These are phyloP conservation scores for Osmerus mordax DNA, from an alignment of 2,113 vertebrate species.

Conservation along the genomic window DNA sequence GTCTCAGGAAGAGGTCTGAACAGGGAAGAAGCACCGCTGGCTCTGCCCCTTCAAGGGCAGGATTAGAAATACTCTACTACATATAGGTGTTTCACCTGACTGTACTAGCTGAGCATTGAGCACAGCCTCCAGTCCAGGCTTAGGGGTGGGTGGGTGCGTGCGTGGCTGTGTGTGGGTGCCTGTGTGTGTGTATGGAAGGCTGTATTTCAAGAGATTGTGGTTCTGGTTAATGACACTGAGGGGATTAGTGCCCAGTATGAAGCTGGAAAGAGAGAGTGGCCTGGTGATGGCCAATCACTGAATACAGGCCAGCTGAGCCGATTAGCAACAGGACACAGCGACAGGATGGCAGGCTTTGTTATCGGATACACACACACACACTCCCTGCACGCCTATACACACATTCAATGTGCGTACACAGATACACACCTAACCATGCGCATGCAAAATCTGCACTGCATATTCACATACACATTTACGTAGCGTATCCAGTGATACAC, in stretches of 20 bases:
- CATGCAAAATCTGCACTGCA: slow-evolving; percentile 3
- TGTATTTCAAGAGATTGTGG: slow-evolving; percentile 56
- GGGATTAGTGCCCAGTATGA: slow-evolving; percentile 51
- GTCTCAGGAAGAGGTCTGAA: too few species aligned
- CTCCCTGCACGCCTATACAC: slow-evolving; percentile 6
- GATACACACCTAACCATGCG: not conserved
- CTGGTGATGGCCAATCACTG: slow-evolving; percentile 34
- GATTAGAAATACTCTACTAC: too few species aligned
- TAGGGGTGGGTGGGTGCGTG: not conserved
- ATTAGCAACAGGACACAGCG: slow-evolving; percentile 35
- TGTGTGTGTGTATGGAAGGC: slow-evolving; percentile 3
- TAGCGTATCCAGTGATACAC: too few species aligned
- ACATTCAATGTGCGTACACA: slow-evolving; percentile 15
- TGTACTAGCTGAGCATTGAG: too few species aligned
- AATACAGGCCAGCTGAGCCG: slow-evolving; percentile 44
- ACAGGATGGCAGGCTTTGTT: not conserved
- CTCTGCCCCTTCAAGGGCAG: too few species aligned
- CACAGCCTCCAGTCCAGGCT: too few species aligned
- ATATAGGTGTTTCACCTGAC: too few species aligned
- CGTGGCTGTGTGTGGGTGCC: not conserved
- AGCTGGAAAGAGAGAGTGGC: slow-evolving; percentile 25
- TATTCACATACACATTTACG: not conserved
- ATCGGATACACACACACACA: slow-evolving; percentile 1
- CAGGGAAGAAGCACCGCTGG: too few species aligned
- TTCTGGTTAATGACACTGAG: slow-evolving; percentile 55